Base-by-base conservation (phyloP, 1,140 invertebrate species). In the Neodiprion fabricii region DNA sequence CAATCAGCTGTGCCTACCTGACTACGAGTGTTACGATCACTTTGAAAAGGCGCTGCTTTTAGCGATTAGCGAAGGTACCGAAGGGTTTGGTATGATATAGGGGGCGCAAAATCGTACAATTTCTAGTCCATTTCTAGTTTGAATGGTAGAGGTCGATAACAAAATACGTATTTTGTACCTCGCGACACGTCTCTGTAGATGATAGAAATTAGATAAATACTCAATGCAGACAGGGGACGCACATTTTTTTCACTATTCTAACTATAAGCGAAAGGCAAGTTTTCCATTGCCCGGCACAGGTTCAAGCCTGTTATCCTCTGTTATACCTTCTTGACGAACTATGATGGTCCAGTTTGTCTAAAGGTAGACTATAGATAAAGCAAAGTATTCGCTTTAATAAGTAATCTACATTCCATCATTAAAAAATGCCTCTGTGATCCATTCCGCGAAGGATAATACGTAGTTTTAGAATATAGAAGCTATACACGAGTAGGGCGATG, bases 61-160 rank as follows among this genome's bases (percentile, higher is more conserved):
- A 82, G 96, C 97, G 75, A 97, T 98, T 82, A 98, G 95, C 85
- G 97, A 99, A 91, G 97, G 97, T 68, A 96, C 94, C 40, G 97
- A 98, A 91, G 97, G 97, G 65, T 99, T 99, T 89, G 96, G 96
- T 77, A 94, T 99, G 94, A 94, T 96, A 78, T 96, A 91, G 92
- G 80, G 73, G 76, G 70, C 67, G 68, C 40, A 40, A 75, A 73
- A 70, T 23, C 2, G 17, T 40, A 40, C 17, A 40, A 40, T 40
- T 61, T 61, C n/a, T 61, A 61, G 53, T 61, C 53, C 53, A 9
- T 61, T 61, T 61, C 11, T 61, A 61, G 53, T 14, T 61, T 9
- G 53, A 61, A 61, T 61, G 53, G 53, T 61, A 14, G 3, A 17
- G 21, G 28, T 70, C 8, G 72, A 70, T 17, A 71, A 70, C 12